Evolutionary conservation across 2,888 invertebrate species (phyloP).

Genomic region (Aphrophora alni): DNA sequence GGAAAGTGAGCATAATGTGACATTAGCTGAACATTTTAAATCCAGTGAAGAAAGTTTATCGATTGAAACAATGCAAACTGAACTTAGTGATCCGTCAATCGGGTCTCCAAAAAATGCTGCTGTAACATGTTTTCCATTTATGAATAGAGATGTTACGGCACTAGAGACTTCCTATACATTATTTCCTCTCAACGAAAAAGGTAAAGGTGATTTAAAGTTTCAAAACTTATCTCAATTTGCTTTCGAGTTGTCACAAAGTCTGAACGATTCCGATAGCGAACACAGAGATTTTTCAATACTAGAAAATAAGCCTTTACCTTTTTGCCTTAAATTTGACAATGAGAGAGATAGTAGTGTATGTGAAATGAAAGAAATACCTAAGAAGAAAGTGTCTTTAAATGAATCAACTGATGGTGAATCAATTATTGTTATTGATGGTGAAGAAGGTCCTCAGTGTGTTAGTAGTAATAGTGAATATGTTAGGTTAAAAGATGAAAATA

Average conservation of each 20-base stretch:
- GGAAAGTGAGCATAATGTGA: conserved; percentile 13
- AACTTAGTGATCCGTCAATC: not conserved
- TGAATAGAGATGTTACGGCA: not conserved
- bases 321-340: conserved; percentile 30
- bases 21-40: not conserved
- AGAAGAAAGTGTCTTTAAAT: not conserved
- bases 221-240: conserved; percentile 35
- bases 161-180: not conserved
- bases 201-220: conserved; percentile 31
- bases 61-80: not conserved
- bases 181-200: conserved; percentile 21
- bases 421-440: conserved; percentile 3
- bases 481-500: conserved; percentile 38
- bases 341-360: not conserved
- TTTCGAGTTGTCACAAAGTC: conserved; percentile 33
- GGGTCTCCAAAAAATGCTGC: conserved; percentile 22
- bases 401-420: not conserved
- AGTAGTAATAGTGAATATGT: not conserved
- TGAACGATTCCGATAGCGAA: conserved; percentile 18
- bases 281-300: not conserved
- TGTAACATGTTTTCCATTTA: conserved; percentile 26
- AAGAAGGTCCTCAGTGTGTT: not conserved
- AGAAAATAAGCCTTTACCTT: conserved; percentile 30
- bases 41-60: not conserved
- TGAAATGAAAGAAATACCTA: not conserved